Base-by-base conservation (phyloP, 2,888 invertebrate species). In the Watsonalla binaria region DNA sequence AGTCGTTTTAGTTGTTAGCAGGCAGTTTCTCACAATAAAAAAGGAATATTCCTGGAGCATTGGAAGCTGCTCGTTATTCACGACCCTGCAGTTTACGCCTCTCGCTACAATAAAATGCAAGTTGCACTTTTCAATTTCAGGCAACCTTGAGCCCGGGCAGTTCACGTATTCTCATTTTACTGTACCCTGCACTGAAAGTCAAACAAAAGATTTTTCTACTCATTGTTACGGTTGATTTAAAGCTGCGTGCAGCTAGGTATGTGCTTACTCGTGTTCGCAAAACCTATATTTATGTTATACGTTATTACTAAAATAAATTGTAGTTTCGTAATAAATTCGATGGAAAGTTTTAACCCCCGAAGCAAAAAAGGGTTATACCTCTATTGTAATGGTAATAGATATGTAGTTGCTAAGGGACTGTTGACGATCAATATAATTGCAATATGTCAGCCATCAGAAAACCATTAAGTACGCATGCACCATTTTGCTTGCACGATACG, bases 111-210 rank as follows among this genome's bases (percentile, higher is more conserved):
- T 84, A 81, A 81, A 84, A 81, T 68, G 66, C 68, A 77, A 82
- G 80, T 80, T 84, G 80, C 81, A 76, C 72, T 85, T 84, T 86
- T 82, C 82, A 82, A 82, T 84, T 83, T 74, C 71, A 80, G 60
- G 76, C 72, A 72, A 72, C 70, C 74, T 59, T 68, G 73, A 70
- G 75, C 72, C 78, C 72, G 67, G 72, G 65, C 72, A 69, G 70
- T 65, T 66, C 66, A 70, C 70, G 76, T 77, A 83, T 86, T 86
- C 82, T 86, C 82, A 85, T 85, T 82, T 80, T 73, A 75, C 74
- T 70, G 68, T 8, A 67, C 70, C 69, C 76, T 74, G 74, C 64
- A 61, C 70, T 66, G 75, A 72, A 72, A 69, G 70, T 70, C 68
- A 78, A 84, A 86, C 86, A 85, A 84, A 82, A 82, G 80, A 78